A percentile compares a stretch with the other conserved stretches of the same genome.
Conservation (phyloP, 2,888 invertebrate species). For the Drosophila histrio region DNA sequence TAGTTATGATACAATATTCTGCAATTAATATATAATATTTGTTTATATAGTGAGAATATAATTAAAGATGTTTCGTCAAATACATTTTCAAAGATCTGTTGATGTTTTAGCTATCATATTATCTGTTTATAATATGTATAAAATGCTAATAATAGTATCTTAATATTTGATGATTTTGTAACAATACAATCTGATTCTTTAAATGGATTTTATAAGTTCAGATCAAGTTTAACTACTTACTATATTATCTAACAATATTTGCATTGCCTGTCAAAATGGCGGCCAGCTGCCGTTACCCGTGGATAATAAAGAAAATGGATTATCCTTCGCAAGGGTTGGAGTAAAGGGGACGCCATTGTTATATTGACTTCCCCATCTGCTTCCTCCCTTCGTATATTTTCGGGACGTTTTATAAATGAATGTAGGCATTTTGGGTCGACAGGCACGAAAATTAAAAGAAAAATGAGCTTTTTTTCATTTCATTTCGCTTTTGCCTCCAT, state of each 20-base stretch:
- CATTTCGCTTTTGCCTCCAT: conserved; percentile 34
- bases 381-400: conserved; percentile 33
- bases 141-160: too few relatives aligned
- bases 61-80: too few relatives aligned
- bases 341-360: neutral
- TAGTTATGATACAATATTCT: too few relatives aligned
- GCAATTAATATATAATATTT: too few relatives aligned
- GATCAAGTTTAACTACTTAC: neutral
- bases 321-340: conserved; percentile 52
- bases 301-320: conserved; percentile 72
- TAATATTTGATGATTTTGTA: too few relatives aligned
- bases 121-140: too few relatives aligned
- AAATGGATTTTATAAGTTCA: neutral
- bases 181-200: too few relatives aligned
- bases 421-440: conserved; percentile 80
- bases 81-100: too few relatives aligned
- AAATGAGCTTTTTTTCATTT: conserved; percentile 73
- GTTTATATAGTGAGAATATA: too few relatives aligned
- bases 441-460: conserved; percentile 81
- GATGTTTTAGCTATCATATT: too few relatives aligned
- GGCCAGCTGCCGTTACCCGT: conserved; percentile 24
- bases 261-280: conserved; percentile 42
- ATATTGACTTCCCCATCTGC: neutral
- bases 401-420: conserved; percentile 73
- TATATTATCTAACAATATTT: neutral